Evolutionary conservation across 2,113 vertebrate genomes (phyloP).

Genomic region (Dermatemys mawii): DNA sequence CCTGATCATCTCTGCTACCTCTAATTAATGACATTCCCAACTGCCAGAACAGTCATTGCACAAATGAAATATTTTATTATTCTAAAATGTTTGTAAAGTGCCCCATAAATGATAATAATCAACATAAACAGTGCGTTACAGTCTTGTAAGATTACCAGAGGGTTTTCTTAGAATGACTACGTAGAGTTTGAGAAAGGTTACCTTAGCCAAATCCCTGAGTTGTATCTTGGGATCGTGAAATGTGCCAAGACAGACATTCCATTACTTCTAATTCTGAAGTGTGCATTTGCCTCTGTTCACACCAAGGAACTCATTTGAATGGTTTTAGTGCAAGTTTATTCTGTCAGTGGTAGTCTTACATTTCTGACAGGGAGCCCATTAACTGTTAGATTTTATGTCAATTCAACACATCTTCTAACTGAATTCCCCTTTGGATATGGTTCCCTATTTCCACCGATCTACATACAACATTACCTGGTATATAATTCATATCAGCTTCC

Average conservation of each 20-base stretch:
- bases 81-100: background rate
- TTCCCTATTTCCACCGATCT: background rate
- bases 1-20: background rate
- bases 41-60: background rate
- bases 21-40: background rate
- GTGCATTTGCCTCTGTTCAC: background rate
- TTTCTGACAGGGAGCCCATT: background rate
- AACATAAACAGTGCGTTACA: background rate
- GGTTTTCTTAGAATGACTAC: background rate
- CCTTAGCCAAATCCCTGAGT: background rate
- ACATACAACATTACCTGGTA: background rate
- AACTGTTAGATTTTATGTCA: background rate
- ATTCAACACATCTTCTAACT: background rate
- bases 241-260: background rate
- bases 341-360: constrained; percentile 22
- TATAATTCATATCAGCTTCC: constrained; percentile 13
- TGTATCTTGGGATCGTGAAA: background rate
- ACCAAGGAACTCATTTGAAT: background rate
- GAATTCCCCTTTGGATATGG: constrained; percentile 2
- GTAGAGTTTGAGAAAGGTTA: background rate
- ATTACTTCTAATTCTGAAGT: constrained; percentile 9
- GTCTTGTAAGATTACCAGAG: background rate
- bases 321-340: background rate
- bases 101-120: background rate
- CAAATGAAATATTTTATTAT: background rate